Evolutionary conservation across 1,140 invertebrate species (phyloP), one percentile per base, ranked within the genome.

Genomic region (Lepidurus packardi): DNA sequence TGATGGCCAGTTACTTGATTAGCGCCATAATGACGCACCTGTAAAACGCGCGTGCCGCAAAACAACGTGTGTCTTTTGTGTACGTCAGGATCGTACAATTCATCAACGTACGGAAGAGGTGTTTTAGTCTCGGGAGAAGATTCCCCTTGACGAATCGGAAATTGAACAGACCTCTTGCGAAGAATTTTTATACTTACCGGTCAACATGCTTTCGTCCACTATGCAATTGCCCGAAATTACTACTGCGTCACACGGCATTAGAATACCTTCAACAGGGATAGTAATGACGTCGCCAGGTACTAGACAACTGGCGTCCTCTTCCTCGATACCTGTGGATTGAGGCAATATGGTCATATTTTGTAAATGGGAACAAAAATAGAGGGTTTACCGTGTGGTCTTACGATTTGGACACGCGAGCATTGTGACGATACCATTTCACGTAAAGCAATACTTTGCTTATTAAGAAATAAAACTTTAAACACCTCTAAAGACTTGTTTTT

Each of bases 151-250:
- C n/a, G 21, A 7, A 65, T n/a, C 8, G 41, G 41, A 24, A 7
- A 79, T 42, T 78, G n/a, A 43, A 10, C 9, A 76, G n/a, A 34
- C 25, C 11, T 34, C 10, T 13, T 5, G 53, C 42, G 65, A 73
- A n/a, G 24, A 21, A 43, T 8, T 3, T 73, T 16, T 45, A 41
- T 75, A 43, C 47, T 82, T 84, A 95, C 94, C 94, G 76, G 96
- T 98, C 11, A 98, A 88, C 94, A 98, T 97, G 81, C 94, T 95
- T 87, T 98, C 97, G 84, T 98, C 97, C 13, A 98, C 90, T 81
- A 98, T 94, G 81, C 94, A 96, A 78, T 90, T 93, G 3, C 97
- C 96, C 74, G 90, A 90, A 3, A 98, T 86, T 34, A 99, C 84
- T 2, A 95, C 92, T 1, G 94, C 95, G 86, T 98, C 97, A 85